phyloP scores from a whole-genome alignment of 2,888 invertebrate genomes.

The Baronia brevicornis region DNA sequence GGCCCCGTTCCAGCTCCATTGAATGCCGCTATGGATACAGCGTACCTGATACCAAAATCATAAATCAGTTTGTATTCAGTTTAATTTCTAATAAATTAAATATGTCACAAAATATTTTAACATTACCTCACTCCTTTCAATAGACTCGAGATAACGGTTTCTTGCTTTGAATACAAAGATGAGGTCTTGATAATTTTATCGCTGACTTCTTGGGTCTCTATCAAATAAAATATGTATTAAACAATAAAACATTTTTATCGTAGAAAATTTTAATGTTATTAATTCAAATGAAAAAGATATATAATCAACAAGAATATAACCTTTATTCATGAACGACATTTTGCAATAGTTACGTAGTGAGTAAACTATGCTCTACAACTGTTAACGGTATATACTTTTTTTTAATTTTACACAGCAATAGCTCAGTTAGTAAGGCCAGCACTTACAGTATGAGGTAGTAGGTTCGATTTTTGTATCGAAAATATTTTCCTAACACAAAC shows the following conservation, averaged over 20 bases:
- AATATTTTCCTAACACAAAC: too few species aligned
- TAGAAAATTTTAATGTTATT: too few species aligned
- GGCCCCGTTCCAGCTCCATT: slow-evolving; percentile 91
- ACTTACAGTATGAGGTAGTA: too few species aligned
- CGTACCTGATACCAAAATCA: slow-evolving; percentile 77
- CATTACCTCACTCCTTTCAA: slow-evolving; percentile 73
- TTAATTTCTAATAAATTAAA: neutral
- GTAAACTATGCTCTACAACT: too few species aligned
- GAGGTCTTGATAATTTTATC: slow-evolving; percentile 62
- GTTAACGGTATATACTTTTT: too few species aligned
- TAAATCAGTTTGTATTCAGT: slow-evolving; percentile 3
- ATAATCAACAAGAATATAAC: too few species aligned
- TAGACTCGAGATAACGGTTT: slow-evolving; percentile 62
- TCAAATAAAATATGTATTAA: slow-evolving; percentile 14
- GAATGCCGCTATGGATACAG: slow-evolving; percentile 87
- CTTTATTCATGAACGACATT: too few species aligned
- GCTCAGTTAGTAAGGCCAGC: too few species aligned
- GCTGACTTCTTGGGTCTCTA: slow-evolving; percentile 56
- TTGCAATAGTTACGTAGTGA: too few species aligned
- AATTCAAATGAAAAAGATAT: too few species aligned
- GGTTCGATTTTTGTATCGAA: too few species aligned
- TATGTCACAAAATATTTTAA: slow-evolving; percentile 2
- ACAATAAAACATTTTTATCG: neutral
- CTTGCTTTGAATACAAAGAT: slow-evolving; percentile 63
- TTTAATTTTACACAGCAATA: too few species aligned